phyloP scores from a whole-genome alignment of 2,113 vertebrate species.

The Corvus moneduloides region DNA sequence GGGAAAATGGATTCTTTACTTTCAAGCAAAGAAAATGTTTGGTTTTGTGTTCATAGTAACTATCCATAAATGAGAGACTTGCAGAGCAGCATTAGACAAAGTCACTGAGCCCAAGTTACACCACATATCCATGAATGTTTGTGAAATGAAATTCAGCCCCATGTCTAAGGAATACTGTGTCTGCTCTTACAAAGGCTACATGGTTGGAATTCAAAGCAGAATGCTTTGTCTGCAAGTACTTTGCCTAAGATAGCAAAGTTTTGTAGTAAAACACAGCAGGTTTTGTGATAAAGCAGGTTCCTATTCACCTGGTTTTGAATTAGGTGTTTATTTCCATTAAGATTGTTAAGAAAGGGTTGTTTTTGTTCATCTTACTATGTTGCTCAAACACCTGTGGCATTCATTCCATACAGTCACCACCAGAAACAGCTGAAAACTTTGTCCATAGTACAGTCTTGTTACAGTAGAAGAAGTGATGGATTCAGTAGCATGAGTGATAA shows the following conservation, averaged over 20 bases:
- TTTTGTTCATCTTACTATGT: background rate
- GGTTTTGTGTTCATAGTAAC: background rate
- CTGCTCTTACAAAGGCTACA: background rate
- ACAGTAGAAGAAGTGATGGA: background rate
- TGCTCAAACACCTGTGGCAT: background rate
- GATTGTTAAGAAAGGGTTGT: background rate
- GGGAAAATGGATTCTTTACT: background rate
- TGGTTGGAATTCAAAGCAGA: background rate
- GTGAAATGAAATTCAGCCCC: background rate
- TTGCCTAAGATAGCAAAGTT: background rate
- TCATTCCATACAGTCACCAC: background rate
- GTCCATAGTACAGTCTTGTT: background rate
- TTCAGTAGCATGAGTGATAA: background rate
- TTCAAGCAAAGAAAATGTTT: background rate
- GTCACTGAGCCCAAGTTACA: background rate
- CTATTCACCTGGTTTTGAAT: background rate
- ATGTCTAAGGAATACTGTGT: no score
- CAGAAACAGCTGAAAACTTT: background rate
- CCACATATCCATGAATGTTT: background rate
- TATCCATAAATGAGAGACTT: background rate
- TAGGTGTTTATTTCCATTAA: background rate
- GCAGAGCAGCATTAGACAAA: background rate
- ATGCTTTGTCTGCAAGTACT: background rate
- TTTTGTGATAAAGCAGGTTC: background rate
- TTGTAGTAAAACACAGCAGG: background rate